These are phyloP conservation scores for Rhopalosiphum padi DNA, from an alignment of 1,140 invertebrate species.

Conservation along the genomic window DNA sequence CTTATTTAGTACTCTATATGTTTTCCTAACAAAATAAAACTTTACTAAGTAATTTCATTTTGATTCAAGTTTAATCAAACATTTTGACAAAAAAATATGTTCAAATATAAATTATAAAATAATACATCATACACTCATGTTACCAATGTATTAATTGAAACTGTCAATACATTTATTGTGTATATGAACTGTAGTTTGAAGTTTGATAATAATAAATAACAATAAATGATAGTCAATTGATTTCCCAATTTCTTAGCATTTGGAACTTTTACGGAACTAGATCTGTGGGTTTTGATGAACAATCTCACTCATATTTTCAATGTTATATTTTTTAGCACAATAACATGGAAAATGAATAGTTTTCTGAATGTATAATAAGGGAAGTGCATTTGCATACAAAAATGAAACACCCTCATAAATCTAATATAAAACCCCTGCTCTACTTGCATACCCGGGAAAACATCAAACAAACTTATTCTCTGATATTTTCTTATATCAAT, in stretches of 20 bases:
- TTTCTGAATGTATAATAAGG: slow-evolving; percentile 23
- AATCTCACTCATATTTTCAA: background rate
- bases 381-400: slow-evolving; percentile 40
- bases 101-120: accelerated
- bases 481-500: slow-evolving; percentile 30
- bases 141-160: background rate
- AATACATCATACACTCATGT: background rate
- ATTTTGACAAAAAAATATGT: background rate
- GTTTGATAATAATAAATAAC: background rate
- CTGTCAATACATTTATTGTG: background rate
- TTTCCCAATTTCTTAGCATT: background rate
- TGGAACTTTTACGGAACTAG: background rate
- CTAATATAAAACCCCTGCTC: slow-evolving; percentile 36
- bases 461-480: slow-evolving; percentile 44
- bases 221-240: background rate
- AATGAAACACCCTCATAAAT: slow-evolving; percentile 44
- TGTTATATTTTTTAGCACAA: slow-evolving; percentile 14
- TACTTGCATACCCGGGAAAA: background rate
- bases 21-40: background rate
- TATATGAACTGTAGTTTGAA: background rate
- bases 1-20: too few species aligned
- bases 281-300: background rate
- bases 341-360: background rate
- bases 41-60: background rate
- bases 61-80: background rate